Conservation (phyloP, 1,140 invertebrate genomes). For the Drosophila subpulchrella region DNA sequence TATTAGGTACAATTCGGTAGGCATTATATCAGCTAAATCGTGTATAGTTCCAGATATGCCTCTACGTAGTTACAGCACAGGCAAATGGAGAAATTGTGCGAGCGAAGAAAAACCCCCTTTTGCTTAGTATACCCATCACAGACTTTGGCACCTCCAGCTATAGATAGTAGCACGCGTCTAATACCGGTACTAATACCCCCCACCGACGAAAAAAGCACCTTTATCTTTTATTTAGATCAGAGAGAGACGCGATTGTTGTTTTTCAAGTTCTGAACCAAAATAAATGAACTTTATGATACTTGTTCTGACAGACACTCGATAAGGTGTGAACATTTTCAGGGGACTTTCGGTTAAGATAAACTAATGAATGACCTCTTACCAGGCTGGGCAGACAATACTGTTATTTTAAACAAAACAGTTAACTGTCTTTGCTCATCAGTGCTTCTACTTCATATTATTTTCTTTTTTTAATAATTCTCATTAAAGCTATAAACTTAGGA, state of each 20-base stretch:
- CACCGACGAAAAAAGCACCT: slow-evolving; percentile 30
- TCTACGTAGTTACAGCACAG: neutral
- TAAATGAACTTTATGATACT: slow-evolving; percentile 16
- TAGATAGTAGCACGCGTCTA: slow-evolving; percentile 27
- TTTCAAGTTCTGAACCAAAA: slow-evolving; percentile 7
- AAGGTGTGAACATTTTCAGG: slow-evolving; percentile 2
- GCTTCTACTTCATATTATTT: neutral
- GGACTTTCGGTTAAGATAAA: slow-evolving; percentile 2
- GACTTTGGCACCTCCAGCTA: slow-evolving; percentile 2
- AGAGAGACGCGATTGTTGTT: slow-evolving; percentile 9
- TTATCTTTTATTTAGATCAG: slow-evolving; percentile 34
- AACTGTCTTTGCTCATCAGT: too few relatives aligned
- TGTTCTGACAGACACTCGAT: slow-evolving; percentile 28
- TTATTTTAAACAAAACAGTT: neutral
- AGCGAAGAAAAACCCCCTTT: slow-evolving; percentile 25
- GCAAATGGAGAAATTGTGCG: slow-evolving; percentile 28
- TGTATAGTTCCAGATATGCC: slow-evolving; percentile 9
- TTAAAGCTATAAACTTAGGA: too few relatives aligned
- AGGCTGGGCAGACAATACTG: neutral
- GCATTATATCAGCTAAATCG: slow-evolving; percentile 21
- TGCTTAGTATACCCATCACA: neutral
- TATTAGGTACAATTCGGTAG: slow-evolving; percentile 10
- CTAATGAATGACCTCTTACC: slow-evolving; percentile 8
- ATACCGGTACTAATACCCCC: slow-evolving; percentile 9
- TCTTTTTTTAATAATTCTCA: neutral